A percentile compares a stretch with the other conserved stretches of the same genome.
phyloP scores from a whole-genome alignment of 2,113 vertebrate genomes.

The Strix uralensis region DNA sequence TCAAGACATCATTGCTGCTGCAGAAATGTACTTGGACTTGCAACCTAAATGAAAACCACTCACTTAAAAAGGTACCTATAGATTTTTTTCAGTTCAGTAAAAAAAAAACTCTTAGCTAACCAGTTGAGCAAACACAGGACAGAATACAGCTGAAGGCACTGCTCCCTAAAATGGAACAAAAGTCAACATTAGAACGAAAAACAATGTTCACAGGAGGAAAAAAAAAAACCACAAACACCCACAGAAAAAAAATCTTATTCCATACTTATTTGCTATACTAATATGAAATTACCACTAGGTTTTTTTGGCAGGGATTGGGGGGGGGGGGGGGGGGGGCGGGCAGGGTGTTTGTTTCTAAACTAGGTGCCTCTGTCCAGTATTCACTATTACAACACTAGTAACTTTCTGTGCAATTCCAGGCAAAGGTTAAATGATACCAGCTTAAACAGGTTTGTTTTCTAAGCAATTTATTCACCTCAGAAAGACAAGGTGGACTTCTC shows the following conservation, averaged over 20 bases:
- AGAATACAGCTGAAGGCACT: not conserved
- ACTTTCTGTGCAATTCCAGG: not conserved
- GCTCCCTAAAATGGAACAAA: not conserved
- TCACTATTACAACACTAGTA: not conserved
- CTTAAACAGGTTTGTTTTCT: not conserved
- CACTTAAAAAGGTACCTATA: not conserved
- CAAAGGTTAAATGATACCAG: not conserved
- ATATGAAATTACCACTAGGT: not conserved
- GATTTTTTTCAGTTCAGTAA: not conserved
- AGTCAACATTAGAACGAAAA: not conserved
- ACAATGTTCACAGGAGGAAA: rapidly evolving
- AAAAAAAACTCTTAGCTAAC: not conserved
- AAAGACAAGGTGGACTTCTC: not conserved
- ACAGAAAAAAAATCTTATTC: not conserved
- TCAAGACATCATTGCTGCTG: not conserved
- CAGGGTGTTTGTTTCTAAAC: not conserved
- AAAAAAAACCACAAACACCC: not conserved
- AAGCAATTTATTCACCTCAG: not conserved
- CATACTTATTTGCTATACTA: not conserved
- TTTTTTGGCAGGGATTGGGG: not conserved
- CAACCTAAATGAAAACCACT: not conserved
- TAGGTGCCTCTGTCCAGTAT: not conserved
- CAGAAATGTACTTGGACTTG: not conserved
- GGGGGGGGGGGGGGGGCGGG: no score
- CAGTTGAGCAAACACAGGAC: not conserved